Percentiles rank a stretch among this genome's conserved stretches.
Conservation (phyloP, 2,113 vertebrate species). For the Phaethornis superciliosus region DNA sequence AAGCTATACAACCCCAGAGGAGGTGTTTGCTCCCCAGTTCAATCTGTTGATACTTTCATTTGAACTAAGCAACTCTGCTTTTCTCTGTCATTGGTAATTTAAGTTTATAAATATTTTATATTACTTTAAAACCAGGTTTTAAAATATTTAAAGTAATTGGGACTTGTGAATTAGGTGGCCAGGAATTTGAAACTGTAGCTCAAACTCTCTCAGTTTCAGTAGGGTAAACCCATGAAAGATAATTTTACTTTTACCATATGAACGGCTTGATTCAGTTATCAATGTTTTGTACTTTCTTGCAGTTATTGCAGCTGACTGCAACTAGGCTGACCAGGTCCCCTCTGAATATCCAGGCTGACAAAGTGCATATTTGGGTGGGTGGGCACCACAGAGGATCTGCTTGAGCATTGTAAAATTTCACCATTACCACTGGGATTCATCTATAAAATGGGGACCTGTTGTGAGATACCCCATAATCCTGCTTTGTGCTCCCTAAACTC, state of each 20-base stretch:
- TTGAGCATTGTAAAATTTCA: neutral
- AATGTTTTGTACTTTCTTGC: neutral
- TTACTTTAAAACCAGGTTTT: slow-evolving; percentile 42
- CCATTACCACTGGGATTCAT: neutral
- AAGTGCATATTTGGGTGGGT: neutral
- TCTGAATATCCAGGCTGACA: neutral
- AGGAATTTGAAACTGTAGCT: neutral
- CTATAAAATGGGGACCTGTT: neutral
- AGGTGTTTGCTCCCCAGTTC: neutral
- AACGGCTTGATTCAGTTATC: neutral
- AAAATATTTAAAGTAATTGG: slow-evolving; percentile 57
- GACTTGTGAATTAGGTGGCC: slow-evolving; percentile 14
- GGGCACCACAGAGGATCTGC: neutral
- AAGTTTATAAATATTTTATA: slow-evolving; percentile 50
- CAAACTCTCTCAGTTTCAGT: neutral
- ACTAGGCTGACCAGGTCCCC: neutral
- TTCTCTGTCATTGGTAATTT: slow-evolving; percentile 32
- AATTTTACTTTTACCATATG: neutral
- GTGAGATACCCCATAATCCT: neutral
- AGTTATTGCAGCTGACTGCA: slow-evolving; percentile 13
- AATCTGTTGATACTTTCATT: slow-evolving; percentile 42
- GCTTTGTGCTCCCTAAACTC: neutral
- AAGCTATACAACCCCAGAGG: slow-evolving; percentile 10
- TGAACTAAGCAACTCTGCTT: slow-evolving; percentile 35
- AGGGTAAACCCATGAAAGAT: neutral